These are phyloP conservation scores for Platichthys stellatus DNA, from an alignment of 2,113 vertebrate species.

Conservation along the genomic window DNA sequence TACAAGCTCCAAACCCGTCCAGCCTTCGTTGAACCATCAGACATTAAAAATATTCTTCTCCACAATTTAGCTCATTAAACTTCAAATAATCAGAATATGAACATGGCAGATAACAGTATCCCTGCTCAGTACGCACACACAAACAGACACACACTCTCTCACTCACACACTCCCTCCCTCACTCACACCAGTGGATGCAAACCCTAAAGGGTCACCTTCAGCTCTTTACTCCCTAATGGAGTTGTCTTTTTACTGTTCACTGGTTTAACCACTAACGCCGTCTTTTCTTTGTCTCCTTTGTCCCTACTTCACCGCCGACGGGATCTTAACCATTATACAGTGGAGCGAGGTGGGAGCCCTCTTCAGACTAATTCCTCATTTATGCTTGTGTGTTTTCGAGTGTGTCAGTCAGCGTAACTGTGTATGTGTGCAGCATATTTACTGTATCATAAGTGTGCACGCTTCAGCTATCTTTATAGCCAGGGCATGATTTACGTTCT, in stretches of 20 bases:
- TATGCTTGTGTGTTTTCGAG: slow-evolving; percentile 19
- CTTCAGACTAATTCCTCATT: slow-evolving; percentile 28
- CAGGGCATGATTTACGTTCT: slow-evolving; percentile 47
- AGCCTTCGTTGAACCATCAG: slow-evolving; percentile 12
- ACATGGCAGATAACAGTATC: slow-evolving; percentile 9
- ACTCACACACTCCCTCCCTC: slow-evolving; percentile 18
- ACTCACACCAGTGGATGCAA: slow-evolving; percentile 44
- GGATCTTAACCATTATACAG: slow-evolving; percentile 67
- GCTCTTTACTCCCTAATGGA: slow-evolving; percentile 30
- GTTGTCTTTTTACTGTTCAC: slow-evolving; percentile 31
- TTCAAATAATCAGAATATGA: slow-evolving; percentile 20
- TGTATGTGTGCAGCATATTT: slow-evolving; percentile 39
- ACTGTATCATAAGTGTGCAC: slow-evolving; percentile 49
- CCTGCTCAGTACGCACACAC: slow-evolving; percentile 15
- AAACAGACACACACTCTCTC: too few relatives aligned
- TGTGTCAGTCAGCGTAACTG: slow-evolving; percentile 21
- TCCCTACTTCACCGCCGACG: slow-evolving; percentile 49
- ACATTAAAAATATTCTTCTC: slow-evolving; percentile 16
- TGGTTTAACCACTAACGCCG: slow-evolving; percentile 62
- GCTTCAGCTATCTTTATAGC: slow-evolving; percentile 19
- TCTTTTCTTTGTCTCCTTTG: slow-evolving; percentile 58
- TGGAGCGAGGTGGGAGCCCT: slow-evolving; percentile 82
- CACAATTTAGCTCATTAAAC: slow-evolving; percentile 35
- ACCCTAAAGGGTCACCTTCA: slow-evolving; percentile 57
- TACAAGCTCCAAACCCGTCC: slow-evolving; percentile 10